Base-by-base conservation (phyloP, 2,888 invertebrate species). In the Lycia hirtaria region DNA sequence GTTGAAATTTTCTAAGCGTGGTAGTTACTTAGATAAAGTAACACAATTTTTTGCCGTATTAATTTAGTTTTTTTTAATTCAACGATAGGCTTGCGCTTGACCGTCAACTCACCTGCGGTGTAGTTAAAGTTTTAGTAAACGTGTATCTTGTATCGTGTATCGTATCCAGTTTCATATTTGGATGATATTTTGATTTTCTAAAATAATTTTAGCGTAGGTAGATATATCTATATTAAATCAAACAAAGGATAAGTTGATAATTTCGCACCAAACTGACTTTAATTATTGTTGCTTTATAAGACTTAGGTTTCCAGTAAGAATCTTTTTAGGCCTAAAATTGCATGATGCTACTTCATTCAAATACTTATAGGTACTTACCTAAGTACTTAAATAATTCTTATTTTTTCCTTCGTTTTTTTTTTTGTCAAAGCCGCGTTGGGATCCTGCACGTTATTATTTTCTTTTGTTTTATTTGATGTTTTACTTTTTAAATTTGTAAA, bases 291-390 rank as follows among this genome's bases (percentile, higher is more conserved):
- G 14, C 30, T 45, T n/a, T n/a, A 20, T 10, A 1, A 15, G 45
- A 40, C 10, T 50, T 7, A 5, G 5, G 22, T 32, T 60, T 73
- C 75, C 57, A 67, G 72, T 71, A 38, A 67, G 77, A 52, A 48
- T 79, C 77, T 75, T 77, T 67, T 75, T 80, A 80, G 78, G 78
- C 80, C 78, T 75, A 77, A 64, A 66, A n/a, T 19, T 20, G 7
- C 35, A 30, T 7, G 2, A 15, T 12, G n/a, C 19, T 30, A n/a
- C 12, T 0, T 0, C 7, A 4, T 0, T 44, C 3, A 7, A 30
- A n/a, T 6, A 9, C 0, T 22, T 7, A 6, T 22, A 0, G n/a
- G 30, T 30, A 2, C n/a, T n/a, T n/a, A n/a, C n/a, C n/a, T n/a
- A n/a, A n/a, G n/a, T n/a, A n/a, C n/a, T n/a, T 28, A 28, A 10